These are phyloP conservation scores for Premnoplex brunnescens DNA, from an alignment of 2,797 vertebrate genomes.

Conservation along the genomic window DNA sequence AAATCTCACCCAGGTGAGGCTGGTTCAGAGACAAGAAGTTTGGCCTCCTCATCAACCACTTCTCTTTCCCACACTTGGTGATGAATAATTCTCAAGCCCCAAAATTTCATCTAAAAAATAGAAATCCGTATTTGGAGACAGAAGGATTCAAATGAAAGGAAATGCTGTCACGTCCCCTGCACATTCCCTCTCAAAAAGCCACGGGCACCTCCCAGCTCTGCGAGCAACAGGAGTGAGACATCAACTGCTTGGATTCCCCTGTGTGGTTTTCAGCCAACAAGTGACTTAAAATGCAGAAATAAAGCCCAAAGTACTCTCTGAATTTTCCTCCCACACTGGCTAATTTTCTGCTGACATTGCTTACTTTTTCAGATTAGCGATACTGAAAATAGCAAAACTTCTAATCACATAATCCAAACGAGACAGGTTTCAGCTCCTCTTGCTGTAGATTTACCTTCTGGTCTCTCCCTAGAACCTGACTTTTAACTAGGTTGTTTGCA, in stretches of 20 bases:
- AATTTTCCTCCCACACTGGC: neutral
- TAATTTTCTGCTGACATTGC: conserved; percentile 30
- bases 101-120: neutral
- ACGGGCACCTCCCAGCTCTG: neutral
- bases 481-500: neutral
- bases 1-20: neutral
- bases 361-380: conserved; percentile 4
- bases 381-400: conserved; percentile 47
- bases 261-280: neutral
- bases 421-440: neutral
- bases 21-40: neutral
- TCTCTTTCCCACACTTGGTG: neutral
- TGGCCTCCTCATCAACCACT: neutral
- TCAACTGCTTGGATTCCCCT: neutral
- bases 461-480: neutral
- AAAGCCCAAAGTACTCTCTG: neutral
- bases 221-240: neutral
- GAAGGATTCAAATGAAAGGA: neutral
- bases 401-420: conserved; percentile 31
- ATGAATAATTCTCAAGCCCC: neutral
- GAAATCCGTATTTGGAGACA: neutral
- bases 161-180: neutral
- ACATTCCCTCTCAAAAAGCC: neutral
- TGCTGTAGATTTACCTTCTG: neutral
- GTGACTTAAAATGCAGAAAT: neutral